Evolutionary conservation across 2,888 invertebrate species (phyloP).

Genomic region (Chorisops tibialis): DNA sequence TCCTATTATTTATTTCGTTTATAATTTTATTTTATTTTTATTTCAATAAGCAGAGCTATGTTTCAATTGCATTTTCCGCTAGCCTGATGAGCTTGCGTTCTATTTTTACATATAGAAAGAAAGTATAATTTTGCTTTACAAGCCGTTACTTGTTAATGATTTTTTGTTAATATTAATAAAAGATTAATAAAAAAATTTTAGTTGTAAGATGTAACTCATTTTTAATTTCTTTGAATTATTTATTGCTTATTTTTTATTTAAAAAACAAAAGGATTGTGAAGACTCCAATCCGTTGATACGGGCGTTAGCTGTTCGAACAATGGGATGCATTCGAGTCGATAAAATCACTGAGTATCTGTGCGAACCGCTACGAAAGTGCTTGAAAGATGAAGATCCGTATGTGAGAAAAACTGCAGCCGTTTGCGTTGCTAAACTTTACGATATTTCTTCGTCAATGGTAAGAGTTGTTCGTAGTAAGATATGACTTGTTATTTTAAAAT

Average conservation of each 20-base stretch:
- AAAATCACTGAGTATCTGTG: slow-evolving; percentile 99
- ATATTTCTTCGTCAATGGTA: slow-evolving; percentile 79
- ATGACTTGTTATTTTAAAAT: neutral
- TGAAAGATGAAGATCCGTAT: slow-evolving; percentile 95
- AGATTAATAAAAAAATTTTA: neutral
- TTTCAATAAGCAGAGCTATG: too few relatives aligned
- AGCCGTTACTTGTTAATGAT: slow-evolving; percentile 12
- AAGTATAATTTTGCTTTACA: slow-evolving; percentile 9
- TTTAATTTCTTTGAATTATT: neutral
- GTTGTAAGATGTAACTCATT: neutral
- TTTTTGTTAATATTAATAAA: neutral
- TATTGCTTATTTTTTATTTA: slow-evolving; percentile 38
- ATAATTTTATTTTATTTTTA: too few relatives aligned
- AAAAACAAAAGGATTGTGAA: slow-evolving; percentile 84
- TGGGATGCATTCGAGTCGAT: slow-evolving; percentile 99
- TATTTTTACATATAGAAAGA: neutral
- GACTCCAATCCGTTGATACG: slow-evolving; percentile 98
- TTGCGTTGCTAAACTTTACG: slow-evolving; percentile 97
- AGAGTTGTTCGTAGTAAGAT: slow-evolving; percentile 41
- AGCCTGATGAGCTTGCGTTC: slow-evolving; percentile 3
- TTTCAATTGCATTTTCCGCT: slow-evolving; percentile 8
- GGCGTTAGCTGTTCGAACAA: slow-evolving; percentile 96
- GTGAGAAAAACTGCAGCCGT: slow-evolving; percentile 99
- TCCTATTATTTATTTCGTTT: too few relatives aligned
- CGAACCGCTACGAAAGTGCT: slow-evolving; percentile 91